These are phyloP conservation scores for Pachyrhynchus sulphureomaculatus DNA, from an alignment of 1,140 invertebrate species.

Conservation along the genomic window DNA sequence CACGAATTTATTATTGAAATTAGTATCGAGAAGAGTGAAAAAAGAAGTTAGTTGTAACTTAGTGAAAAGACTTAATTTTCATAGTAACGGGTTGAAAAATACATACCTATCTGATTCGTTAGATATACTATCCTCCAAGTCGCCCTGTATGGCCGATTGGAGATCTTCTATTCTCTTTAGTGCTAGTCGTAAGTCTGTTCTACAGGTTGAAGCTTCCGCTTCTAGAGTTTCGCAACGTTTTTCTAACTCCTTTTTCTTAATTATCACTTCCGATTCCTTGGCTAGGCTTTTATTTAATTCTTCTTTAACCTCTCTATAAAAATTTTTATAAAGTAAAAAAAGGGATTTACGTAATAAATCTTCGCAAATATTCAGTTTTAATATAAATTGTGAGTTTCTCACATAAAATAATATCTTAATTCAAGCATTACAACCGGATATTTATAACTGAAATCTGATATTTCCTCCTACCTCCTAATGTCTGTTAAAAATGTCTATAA, in stretches of 20 bases:
- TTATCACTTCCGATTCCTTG: conserved; percentile 70
- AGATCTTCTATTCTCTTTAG: conserved; percentile 82
- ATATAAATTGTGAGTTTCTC: too few relatives aligned
- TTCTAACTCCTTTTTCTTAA: conserved; percentile 68
- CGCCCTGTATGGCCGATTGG: conserved; percentile 80
- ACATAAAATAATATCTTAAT: too few relatives aligned
- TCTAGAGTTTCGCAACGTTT: conserved; percentile 68
- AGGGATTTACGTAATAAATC: background rate
- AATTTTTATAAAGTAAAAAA: conserved; percentile 5
- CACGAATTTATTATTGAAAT: too few relatives aligned
- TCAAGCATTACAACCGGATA: too few relatives aligned
- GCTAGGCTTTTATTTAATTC: conserved; percentile 65
- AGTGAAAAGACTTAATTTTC: too few relatives aligned
- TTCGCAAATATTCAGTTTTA: background rate
- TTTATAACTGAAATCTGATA: too few relatives aligned
- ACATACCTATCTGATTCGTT: conserved; percentile 64
- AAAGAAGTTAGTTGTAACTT: too few relatives aligned
- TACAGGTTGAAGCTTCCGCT: conserved; percentile 61
- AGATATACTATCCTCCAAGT: conserved; percentile 63
- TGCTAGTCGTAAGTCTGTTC: conserved; percentile 75
- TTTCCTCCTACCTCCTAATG: too few relatives aligned
- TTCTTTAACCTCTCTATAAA: conserved; percentile 67
- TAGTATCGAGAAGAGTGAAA: too few relatives aligned
- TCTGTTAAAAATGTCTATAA: too few relatives aligned
- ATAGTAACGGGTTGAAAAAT: too few relatives aligned